phyloP scores from a whole-genome alignment of 2,797 vertebrate species.

The Aythya fuligula region DNA sequence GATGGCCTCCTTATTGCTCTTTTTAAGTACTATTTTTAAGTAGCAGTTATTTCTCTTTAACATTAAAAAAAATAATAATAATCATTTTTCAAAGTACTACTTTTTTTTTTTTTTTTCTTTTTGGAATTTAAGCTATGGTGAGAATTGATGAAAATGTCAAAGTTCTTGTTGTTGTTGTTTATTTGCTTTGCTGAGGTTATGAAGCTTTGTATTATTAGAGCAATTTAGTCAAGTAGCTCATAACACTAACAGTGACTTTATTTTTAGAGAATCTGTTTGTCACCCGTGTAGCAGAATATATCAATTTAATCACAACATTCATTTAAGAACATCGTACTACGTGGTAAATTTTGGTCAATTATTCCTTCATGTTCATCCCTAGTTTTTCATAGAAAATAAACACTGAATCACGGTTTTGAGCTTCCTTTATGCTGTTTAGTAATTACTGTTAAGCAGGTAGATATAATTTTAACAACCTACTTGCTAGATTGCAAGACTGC shows the following conservation, averaged over 20 bases:
- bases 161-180: too few relatives aligned
- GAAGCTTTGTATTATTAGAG: not conserved
- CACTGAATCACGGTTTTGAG: not conserved
- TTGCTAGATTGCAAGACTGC: not conserved
- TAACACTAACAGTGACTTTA: not conserved
- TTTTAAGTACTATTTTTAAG: not conserved
- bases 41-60: not conserved
- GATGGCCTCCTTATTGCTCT: fast-evolving
- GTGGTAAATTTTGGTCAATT: not conserved
- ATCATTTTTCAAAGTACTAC: too few relatives aligned
- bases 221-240: not conserved
- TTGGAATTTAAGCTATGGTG: not conserved
- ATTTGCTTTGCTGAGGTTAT: not conserved
- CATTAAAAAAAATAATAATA: not conserved
- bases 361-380: not conserved
- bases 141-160: not conserved
- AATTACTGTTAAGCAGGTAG: conserved; percentile 40
- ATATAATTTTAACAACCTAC: conserved; percentile 25
- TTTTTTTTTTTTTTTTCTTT: not conserved
- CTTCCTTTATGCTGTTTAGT: not conserved
- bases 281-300: not conserved
- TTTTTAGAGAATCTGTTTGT: not conserved
- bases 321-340: not conserved
- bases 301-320: conserved; percentile 5
- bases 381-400: not conserved